Percentiles rank a stretch among this genome's conserved stretches.
Evolutionary conservation across 2,888 invertebrate genomes (phyloP).

Genomic region (Andrena camellia): DNA sequence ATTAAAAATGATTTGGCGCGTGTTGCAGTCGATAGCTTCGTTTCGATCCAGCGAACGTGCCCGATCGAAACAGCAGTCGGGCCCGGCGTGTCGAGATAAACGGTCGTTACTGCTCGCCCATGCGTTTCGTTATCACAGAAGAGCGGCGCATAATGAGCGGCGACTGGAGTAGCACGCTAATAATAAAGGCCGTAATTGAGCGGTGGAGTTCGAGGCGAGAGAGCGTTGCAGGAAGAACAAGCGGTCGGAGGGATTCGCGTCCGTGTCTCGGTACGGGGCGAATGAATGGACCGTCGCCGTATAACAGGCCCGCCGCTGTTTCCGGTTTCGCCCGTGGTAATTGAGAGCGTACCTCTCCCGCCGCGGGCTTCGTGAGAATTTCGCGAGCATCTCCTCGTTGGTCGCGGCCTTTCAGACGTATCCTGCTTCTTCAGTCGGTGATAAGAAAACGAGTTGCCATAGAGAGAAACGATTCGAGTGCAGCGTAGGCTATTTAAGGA

Average conservation of each 20-base stretch:
- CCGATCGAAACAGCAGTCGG: conserved; percentile 51
- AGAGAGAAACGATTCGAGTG: no score
- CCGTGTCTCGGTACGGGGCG: conserved; percentile 33
- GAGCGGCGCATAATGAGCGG: conserved; percentile 70
- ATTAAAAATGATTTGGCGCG: conserved; percentile 25
- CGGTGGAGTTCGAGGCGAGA: conserved; percentile 67
- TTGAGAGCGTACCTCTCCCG: conserved; percentile 39
- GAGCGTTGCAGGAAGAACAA: conserved; percentile 59
- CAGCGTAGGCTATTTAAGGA: no score
- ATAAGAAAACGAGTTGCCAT: no score
- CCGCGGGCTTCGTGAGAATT: conserved; percentile 40
- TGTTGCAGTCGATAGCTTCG: neutral
- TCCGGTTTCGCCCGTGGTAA: conserved; percentile 54
- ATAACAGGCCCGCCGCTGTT: conserved; percentile 44
- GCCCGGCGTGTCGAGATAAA: conserved; percentile 66
- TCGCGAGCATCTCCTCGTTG: conserved; percentile 31
- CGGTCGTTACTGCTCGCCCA: conserved; percentile 68
- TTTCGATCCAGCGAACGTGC: neutral
- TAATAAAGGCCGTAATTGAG: conserved; percentile 79
- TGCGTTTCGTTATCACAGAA: conserved; percentile 67
- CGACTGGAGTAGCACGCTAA: conserved; percentile 74
- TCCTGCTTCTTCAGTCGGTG: neutral
- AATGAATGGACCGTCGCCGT: conserved; percentile 59
- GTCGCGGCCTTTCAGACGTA: neutral
- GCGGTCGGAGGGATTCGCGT: conserved; percentile 51